Conservation (phyloP, 2,113 vertebrate species). For the Taxidea taxus region DNA sequence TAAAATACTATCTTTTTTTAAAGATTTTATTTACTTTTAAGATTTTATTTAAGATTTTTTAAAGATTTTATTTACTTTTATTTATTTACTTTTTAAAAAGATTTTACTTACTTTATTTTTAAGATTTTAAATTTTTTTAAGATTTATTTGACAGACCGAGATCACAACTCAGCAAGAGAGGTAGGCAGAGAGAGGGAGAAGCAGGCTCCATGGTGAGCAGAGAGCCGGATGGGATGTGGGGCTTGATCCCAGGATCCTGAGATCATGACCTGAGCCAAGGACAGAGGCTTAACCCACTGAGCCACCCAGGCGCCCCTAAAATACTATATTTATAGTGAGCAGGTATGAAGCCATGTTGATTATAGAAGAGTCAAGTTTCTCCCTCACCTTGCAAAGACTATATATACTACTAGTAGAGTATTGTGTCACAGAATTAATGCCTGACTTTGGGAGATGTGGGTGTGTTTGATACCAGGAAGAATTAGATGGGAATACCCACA, state of each 20-base stretch:
- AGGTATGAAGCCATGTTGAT: neutral
- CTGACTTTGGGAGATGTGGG: neutral
- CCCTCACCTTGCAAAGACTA: neutral
- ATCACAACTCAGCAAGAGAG: too few relatives aligned
- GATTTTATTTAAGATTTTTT: neutral
- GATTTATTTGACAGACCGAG: too few relatives aligned
- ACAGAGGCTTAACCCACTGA: too few relatives aligned
- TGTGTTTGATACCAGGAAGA: conserved; percentile 29
- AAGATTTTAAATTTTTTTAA: too few relatives aligned
- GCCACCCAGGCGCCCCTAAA: neutral
- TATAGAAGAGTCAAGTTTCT: conserved; percentile 38
- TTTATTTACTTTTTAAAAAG: neutral
- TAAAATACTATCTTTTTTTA: neutral
- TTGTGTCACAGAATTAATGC: neutral
- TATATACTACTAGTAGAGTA: neutral
- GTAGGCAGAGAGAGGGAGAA: too few relatives aligned
- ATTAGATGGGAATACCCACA: neutral
- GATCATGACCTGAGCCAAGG: too few relatives aligned
- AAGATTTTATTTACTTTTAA: too few relatives aligned
- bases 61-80: too few relatives aligned
- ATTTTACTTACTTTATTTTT: too few relatives aligned
- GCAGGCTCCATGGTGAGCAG: too few relatives aligned
- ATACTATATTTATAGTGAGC: neutral
- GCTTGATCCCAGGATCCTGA: too few relatives aligned
- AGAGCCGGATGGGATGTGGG: too few relatives aligned